phyloP scores from a whole-genome alignment of 2,113 vertebrate species.

The Pholis gunnellus region DNA sequence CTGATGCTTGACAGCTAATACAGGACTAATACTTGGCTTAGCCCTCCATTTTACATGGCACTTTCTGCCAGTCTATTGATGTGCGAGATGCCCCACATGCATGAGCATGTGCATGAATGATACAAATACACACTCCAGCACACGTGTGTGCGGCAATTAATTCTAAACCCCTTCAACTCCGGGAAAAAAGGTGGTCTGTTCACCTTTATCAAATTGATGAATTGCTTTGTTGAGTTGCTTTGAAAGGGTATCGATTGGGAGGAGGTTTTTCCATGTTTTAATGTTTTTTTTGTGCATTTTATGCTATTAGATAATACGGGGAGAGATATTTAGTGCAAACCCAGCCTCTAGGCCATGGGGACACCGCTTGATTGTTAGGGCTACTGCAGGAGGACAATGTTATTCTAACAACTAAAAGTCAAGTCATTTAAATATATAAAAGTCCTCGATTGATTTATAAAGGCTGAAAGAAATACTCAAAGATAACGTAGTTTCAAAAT shows the following conservation, averaged over 20 bases:
- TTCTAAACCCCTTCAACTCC: background rate
- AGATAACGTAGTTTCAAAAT: background rate
- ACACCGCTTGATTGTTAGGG: background rate
- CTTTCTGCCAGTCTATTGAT: slow-evolving; percentile 52
- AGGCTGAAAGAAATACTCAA: background rate
- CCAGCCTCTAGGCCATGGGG: background rate
- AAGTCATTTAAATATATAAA: slow-evolving; percentile 1
- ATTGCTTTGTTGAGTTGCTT: background rate
- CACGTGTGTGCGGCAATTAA: background rate
- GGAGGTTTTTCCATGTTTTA: background rate
- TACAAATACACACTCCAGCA: background rate
- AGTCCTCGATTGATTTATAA: background rate
- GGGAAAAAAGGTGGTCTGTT: background rate
- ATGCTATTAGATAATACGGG: background rate
- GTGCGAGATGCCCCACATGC: background rate
- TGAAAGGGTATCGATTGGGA: background rate
- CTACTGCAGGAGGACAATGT: background rate
- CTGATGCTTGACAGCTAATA: slow-evolving; percentile 48
- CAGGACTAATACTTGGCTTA: slow-evolving; percentile 63
- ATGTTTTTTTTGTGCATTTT: background rate
- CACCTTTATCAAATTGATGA: background rate
- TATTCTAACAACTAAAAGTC: background rate
- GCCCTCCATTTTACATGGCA: slow-evolving; percentile 56
- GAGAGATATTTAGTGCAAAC: background rate
- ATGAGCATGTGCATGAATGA: background rate